Conservation (phyloP, 2,113 vertebrate genomes). For the Mus pahari region DNA sequence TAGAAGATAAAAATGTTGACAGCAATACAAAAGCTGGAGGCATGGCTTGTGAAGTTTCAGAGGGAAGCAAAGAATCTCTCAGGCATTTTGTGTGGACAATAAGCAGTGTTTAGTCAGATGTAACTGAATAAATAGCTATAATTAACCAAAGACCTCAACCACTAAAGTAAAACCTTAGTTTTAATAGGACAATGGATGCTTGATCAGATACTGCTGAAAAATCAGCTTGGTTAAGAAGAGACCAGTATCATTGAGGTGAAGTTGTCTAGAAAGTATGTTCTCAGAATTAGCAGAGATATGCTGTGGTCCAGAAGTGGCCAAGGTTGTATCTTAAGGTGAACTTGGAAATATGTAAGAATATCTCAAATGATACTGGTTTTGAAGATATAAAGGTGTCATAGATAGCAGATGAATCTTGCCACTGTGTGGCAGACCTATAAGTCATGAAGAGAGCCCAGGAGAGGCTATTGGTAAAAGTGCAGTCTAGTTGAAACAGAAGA, state of each 20-base stretch:
- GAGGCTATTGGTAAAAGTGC: not conserved
- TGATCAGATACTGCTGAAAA: not conserved
- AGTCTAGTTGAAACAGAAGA: not conserved
- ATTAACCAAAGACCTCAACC: not conserved
- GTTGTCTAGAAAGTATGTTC: not conserved
- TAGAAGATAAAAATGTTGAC: not conserved
- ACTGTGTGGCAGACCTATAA: fast-evolving
- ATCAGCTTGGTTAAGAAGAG: not conserved
- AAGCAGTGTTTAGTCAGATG: not conserved
- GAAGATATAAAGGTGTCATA: not conserved
- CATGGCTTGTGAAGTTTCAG: not conserved
- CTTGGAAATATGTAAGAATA: not conserved
- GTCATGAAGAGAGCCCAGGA: not conserved
- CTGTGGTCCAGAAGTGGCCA: not conserved
- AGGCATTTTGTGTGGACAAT: not conserved
- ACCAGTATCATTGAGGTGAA: not conserved
- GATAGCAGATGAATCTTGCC: not conserved
- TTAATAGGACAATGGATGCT: not conserved
- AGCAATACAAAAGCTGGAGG: not conserved
- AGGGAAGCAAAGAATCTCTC: not conserved
- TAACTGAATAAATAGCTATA: not conserved
- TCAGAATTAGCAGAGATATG: not conserved
- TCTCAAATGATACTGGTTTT: not conserved
- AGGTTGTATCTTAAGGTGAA: not conserved
- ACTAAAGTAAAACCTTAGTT: not conserved